These are phyloP conservation scores for Gambelia wislizenii DNA, from an alignment of 2,797 vertebrate species.

Conservation along the genomic window DNA sequence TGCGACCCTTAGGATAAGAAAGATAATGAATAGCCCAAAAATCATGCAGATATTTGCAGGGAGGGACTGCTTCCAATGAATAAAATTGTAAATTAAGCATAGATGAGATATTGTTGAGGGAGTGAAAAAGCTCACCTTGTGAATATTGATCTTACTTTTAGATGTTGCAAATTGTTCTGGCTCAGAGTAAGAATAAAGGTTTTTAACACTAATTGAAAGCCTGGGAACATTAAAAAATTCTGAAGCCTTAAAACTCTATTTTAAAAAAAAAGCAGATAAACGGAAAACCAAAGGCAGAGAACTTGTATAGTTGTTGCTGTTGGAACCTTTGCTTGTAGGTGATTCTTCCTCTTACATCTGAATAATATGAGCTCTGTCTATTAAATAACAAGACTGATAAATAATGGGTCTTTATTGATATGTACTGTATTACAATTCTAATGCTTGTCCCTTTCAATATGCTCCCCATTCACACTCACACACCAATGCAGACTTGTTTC, in stretches of 20 bases:
- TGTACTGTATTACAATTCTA: too few species aligned
- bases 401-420: too few species aligned
- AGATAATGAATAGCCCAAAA: not conserved
- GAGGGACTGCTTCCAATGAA: not conserved
- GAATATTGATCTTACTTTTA: not conserved
- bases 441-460: too few species aligned
- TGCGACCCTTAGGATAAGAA: not conserved
- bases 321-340: not conserved
- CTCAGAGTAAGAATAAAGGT: not conserved
- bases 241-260: not conserved
- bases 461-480: too few species aligned
- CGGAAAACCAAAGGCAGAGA: not conserved
- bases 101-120: not conserved
- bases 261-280: not conserved
- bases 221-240: conserved; percentile 1
- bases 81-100: not conserved
- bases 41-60: not conserved
- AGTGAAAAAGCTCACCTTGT: not conserved
- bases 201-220: conserved; percentile 12
- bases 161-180: not conserved
- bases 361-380: too few species aligned
- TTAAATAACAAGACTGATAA: too few species aligned
- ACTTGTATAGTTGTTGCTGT: not conserved
- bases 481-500: too few species aligned
- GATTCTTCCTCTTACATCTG: not conserved